Base-by-base conservation (phyloP, 2,113 vertebrate genomes). In the Entelurus aequoreus region DNA sequence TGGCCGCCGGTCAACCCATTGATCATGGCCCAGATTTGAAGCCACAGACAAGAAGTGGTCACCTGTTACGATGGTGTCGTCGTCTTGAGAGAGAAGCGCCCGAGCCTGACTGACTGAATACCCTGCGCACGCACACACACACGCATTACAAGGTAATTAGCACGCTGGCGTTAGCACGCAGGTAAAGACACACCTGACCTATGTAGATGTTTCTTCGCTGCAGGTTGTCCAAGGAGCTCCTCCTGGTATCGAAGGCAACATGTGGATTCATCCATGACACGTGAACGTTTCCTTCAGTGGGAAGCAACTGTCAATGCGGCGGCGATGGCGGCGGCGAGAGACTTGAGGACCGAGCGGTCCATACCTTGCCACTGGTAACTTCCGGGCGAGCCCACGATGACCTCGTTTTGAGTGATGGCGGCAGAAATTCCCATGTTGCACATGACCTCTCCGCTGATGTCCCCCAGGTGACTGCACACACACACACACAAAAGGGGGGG, bases 361-460 rank as follows among this genome's bases (percentile, higher is more conserved):
- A 8, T 15, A 59, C 95, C 95, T 90, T 94, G 94, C 94, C 95
- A 98, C 59, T 93, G 90, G 61, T 85, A 94, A 79, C 94, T 95
- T 0, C 95, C 94, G 0, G 95, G 95, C 0, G 94, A 92, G 0
- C 95, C 95, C 0, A 93, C 87, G 11, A 93, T 91, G 64, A 94
- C 68, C 0, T 90, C 88, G 15, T 78, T 90, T 66, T 88, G 57
- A 0, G 88, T 86, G 80, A 97, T 92, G 74, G 88, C 86, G 0
- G 92, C 91, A 0, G 94, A 94, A 65, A 94, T 88, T 48, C 96
- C 96, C 87, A 92, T 82, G 77, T 90, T 93, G 68, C 95, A 98
- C 94, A 97, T 94, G 78, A 92, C 94, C 0, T 93, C 93, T 15
- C 55, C 48, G 0, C 74, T 77, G 8, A 88, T 61, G 73, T 92